A percentile compares a stretch with the other conserved stretches of the same genome.
phyloP scores from a whole-genome alignment of 2,888 invertebrate species.

The Lithophane ornitopus region DNA sequence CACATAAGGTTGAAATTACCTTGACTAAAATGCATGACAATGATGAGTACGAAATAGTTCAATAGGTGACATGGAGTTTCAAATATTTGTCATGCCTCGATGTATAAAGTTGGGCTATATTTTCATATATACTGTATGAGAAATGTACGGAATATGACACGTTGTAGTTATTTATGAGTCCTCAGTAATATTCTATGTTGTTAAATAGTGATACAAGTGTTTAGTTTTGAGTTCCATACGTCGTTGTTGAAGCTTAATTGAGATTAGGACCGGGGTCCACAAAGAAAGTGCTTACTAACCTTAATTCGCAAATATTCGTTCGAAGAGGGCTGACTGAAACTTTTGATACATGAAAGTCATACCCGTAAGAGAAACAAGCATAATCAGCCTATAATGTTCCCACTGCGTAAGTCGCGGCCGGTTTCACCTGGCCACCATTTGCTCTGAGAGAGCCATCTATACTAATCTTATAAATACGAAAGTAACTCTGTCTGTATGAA shows the following conservation, averaged over 20 bases:
- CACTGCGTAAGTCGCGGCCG: no score
- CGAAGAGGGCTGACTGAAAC: no score
- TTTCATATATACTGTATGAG: slow-evolving; percentile 9
- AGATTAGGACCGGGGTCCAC: no score
- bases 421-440: no score
- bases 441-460: no score
- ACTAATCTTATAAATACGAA: no score
- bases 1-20: background rate
- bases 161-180: background rate
- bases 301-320: no score
- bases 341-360: no score
- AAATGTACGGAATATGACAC: slow-evolving; percentile 8
- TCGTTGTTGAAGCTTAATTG: no score
- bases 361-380: no score
- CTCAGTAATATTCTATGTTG: background rate
- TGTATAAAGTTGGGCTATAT: slow-evolving; percentile 27
- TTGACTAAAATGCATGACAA: background rate
- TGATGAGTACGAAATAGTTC: slow-evolving; percentile 28
- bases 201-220: slow-evolving; percentile 8
- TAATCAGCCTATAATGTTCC: no score
- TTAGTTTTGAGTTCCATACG: background rate
- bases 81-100: slow-evolving; percentile 28
- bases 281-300: no score
- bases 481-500: background rate
- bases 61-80: slow-evolving; percentile 19